These are phyloP conservation scores for Numenius phaeopus DNA, from an alignment of 2,797 vertebrate genomes.

Conservation along the genomic window DNA sequence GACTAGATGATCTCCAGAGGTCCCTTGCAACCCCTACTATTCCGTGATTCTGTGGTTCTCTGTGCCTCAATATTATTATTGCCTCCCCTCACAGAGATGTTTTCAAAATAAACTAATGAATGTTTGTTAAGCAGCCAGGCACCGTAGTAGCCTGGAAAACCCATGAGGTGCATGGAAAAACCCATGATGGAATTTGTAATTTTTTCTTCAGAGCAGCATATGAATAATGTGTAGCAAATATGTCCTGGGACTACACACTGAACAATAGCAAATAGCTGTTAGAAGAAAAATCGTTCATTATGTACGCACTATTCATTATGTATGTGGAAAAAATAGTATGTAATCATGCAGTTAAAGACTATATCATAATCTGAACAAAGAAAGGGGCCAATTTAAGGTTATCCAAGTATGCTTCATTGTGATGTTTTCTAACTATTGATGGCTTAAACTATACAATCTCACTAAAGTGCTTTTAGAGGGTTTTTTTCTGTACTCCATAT, in stretches of 20 bases:
- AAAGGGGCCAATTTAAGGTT: constrained; percentile 3
- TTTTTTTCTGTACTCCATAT: not conserved
- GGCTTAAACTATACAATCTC: not conserved
- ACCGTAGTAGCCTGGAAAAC: constrained; percentile 8
- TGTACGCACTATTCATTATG: not conserved
- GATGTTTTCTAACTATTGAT: not conserved
- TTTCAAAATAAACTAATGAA: constrained; percentile 41
- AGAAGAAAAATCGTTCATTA: constrained; percentile 48
- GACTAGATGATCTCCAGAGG: not conserved
- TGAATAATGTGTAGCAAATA: constrained; percentile 41
- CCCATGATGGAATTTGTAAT: not conserved
- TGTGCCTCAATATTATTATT: not conserved
- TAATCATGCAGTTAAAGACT: constrained; percentile 50
- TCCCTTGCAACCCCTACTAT: not conserved
- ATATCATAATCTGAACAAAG: not conserved
- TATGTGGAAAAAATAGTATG: constrained; percentile 14
- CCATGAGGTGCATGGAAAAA: constrained; percentile 26
- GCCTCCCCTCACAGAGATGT: not conserved
- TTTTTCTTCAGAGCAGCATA: constrained; percentile 21
- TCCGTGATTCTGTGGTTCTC: not conserved
- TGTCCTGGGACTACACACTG: not conserved
- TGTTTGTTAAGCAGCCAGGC: constrained; percentile 5
- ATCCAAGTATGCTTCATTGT: not conserved
- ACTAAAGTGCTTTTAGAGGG: not conserved
- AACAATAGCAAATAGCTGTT: constrained; percentile 15